Conservation (phyloP, 2,797 vertebrate genomes). For the Stomatorhinus walkeri region DNA sequence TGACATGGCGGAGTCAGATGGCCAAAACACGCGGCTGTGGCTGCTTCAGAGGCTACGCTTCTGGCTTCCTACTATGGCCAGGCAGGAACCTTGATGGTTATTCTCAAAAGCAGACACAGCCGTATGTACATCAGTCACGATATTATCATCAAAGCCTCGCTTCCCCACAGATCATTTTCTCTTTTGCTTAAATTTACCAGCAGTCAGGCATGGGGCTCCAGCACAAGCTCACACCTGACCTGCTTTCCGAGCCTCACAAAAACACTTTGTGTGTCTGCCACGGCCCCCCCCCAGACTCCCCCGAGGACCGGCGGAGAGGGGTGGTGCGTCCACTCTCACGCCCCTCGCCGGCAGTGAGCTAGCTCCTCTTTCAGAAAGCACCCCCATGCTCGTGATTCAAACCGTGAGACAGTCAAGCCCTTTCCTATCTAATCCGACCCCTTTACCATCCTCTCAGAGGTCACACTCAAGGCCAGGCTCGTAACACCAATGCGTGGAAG, state of each 20-base stretch:
- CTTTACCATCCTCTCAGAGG: neutral
- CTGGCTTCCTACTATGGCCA: neutral
- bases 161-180: neutral
- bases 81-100: neutral
- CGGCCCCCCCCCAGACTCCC: neutral
- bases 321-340: neutral
- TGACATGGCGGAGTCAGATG: neutral
- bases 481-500: neutral
- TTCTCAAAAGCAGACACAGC: neutral
- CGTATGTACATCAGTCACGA: neutral
- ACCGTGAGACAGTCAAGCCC: neutral
- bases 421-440: neutral
- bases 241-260: neutral
- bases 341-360: neutral
- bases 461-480: neutral
- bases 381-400: neutral
- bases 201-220: neutral
- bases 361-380: neutral
- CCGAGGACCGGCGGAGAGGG: neutral
- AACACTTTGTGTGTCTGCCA: neutral
- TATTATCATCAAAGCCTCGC: neutral
- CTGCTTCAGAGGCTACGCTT: neutral
- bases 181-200: neutral
- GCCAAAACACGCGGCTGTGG: neutral
- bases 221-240: neutral